These are phyloP conservation scores for Nemurella pictetii DNA, from an alignment of 2,888 invertebrate species.

Conservation along the genomic window DNA sequence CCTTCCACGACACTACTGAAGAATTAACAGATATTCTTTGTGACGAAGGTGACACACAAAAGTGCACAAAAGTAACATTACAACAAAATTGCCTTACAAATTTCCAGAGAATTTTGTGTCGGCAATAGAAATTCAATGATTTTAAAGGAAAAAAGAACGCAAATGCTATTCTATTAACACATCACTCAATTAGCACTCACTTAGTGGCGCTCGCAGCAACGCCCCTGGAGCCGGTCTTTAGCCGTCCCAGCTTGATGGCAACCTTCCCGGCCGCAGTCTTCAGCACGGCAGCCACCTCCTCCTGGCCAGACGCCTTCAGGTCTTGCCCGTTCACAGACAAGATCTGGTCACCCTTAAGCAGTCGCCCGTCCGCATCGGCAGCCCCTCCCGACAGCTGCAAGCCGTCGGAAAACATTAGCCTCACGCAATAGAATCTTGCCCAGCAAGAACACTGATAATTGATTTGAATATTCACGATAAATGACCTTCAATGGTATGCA, in stretches of 20 bases:
- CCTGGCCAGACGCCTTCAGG: slow-evolving; percentile 71
- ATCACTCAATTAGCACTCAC: slow-evolving; percentile 39
- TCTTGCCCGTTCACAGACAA: slow-evolving; percentile 87
- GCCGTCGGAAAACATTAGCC: not conserved
- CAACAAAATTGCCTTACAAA: too few species aligned
- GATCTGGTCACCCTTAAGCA: slow-evolving; percentile 91
- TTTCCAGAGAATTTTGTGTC: too few species aligned
- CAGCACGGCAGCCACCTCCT: slow-evolving; percentile 85
- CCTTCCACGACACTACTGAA: too few species aligned
- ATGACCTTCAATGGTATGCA: too few species aligned
- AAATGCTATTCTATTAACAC: too few species aligned
- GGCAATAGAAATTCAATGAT: too few species aligned
- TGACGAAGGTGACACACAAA: too few species aligned
- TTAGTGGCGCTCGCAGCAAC: slow-evolving; percentile 28
- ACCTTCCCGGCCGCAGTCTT: slow-evolving; percentile 85
- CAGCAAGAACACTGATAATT: too few species aligned
- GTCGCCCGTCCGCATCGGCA: slow-evolving; percentile 82
- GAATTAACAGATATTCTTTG: too few species aligned
- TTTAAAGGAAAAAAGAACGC: too few species aligned
- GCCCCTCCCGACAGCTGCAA: slow-evolving; percentile 82
- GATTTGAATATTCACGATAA: not conserved
- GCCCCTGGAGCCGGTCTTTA: slow-evolving; percentile 62
- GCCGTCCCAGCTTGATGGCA: slow-evolving; percentile 80
- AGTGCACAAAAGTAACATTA: too few species aligned
- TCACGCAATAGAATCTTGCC: too few species aligned